Base-by-base conservation (phyloP, 2,113 vertebrate species). In the Phrynocephalus versicolor region DNA sequence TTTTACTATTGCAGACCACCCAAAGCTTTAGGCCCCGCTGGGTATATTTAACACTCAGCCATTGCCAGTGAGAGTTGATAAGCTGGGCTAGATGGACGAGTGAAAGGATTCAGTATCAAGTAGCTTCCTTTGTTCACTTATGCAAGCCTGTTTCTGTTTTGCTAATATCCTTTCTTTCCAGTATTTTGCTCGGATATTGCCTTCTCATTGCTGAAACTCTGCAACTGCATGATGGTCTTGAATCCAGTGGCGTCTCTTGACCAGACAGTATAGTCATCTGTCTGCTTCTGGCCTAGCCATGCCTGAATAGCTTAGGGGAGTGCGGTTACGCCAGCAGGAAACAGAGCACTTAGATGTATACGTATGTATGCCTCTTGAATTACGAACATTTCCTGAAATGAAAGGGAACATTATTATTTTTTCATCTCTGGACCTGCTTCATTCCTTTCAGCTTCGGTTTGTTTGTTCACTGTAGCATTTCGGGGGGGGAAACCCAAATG, bases 371-470 rank as follows among this genome's bases (percentile, higher is more conserved):
- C 39, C 51, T 86, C 87, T 92, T 82, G 23, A 51, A 55, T 83
- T 83, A 86, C 83, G 88, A 82, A 84, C 88, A 69, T 60, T 85
- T 60, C 78, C 72, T 89, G 64, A 88, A 91, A 89, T 79, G 60
- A 76, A 88, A 90, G 72, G 37, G 58, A 88, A 74, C 16, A 19
- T 25, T 87, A 19, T 25, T 87, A 83, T 69, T 41, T 91, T 87
- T 60, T 89, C 39, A 2, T 30, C 15, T 64, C 35, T 76, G 13
- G n/a, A 79, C 51, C 41, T 15, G 1, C 45, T 35, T 71, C 9
- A 73, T 37, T 27, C 81, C 23, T 84, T 85, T 70, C 83, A 39
- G 7, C 82, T 82, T 39, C 0, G 21, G 18, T 13, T 7, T 89
- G 73, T 77, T 72, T 77, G 27, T 84, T 86, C 25, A 70, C 58